Evolutionary conservation across 2,113 vertebrate genomes (phyloP), one percentile per base, ranked within the genome.

Genomic region (Leptobrachium leishanense): DNA sequence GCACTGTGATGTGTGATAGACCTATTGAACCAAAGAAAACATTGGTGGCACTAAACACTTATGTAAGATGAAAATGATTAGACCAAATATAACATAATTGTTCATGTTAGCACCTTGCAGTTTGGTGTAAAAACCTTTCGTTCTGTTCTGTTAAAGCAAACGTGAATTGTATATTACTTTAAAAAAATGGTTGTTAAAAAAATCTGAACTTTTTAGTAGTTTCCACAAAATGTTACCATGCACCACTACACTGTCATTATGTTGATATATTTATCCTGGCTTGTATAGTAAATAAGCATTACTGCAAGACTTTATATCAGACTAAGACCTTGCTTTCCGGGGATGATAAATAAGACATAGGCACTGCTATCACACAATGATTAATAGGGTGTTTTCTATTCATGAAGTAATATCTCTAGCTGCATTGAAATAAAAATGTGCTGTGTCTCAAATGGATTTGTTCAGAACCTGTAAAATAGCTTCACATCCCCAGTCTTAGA

Each of bases 361-460:
- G 43, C 83, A 76, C 81, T 85, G 84, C 75, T 85, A 87, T 85
- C 83, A 82, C 53, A 62, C 43, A 53, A 84, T 86, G 85, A 90
- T 89, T 87, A 88, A 90, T 86, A 87, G 78, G 13, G 75, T 68
- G 72, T 77, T 89, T 90, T 85, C 85, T 86, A 90, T 88, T 92
- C 88, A 90, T 89, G 82, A 90, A 88, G 84, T 84, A 83, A 74
- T 80, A 89, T 88, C 85, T 85, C 88, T 90, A 81, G 70, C 68
- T 81, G 64, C 64, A 81, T 54, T 87, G 85, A 91, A 90, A 64
- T 68, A 64, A 62, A 90, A 91, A 92, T 90, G 83, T 12, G 43
- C 80, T 83, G 83, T 76, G 88, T 89, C 86, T 84, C 84, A 67
- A 75, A 85, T 84, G 81, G 84, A 92, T 90, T 89, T 88, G 90